These are phyloP conservation scores for Acrobeloides nanus DNA, from an alignment of 2,888 invertebrate genomes.

Conservation along the genomic window DNA sequence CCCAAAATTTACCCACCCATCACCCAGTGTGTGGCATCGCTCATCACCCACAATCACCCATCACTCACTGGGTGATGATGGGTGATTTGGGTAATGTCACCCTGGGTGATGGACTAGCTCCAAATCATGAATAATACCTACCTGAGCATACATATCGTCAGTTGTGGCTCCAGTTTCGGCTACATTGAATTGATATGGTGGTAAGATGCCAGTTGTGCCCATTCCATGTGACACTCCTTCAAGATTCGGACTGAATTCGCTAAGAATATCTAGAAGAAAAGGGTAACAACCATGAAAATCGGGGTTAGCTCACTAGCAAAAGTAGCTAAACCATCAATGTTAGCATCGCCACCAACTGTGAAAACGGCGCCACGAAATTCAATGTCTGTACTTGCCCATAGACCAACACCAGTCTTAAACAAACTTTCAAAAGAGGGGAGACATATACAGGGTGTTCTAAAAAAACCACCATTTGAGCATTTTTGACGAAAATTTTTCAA, in stretches of 20 bases:
- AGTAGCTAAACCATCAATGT: constrained; percentile 48
- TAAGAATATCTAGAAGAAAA: constrained; percentile 37
- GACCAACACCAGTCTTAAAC: constrained; percentile 44
- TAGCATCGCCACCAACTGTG: constrained; percentile 50
- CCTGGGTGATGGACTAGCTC: too few species aligned
- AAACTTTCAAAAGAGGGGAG: not conserved
- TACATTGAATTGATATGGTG: constrained; percentile 47
- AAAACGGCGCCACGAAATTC: constrained; percentile 50
- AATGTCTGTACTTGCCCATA: constrained; percentile 41
- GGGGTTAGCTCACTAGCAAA: constrained; percentile 43
- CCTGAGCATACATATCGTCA: constrained; percentile 38
- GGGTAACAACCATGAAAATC: too few species aligned
- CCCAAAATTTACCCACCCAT: too few species aligned
- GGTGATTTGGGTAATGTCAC: too few species aligned
- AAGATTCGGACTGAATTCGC: constrained; percentile 37
- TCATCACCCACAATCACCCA: too few species aligned
- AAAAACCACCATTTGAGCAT: too few species aligned
- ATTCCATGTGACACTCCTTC: constrained; percentile 49
- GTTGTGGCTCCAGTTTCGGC: constrained; percentile 39
- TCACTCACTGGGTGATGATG: too few species aligned
- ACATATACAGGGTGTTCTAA: too few species aligned
- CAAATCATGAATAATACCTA: not conserved
- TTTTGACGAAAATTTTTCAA: too few species aligned
- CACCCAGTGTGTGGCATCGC: too few species aligned
- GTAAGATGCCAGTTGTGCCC: constrained; percentile 35